phyloP scores from a whole-genome alignment of 2,888 invertebrate genomes.

The Mesorhabditis sp. region DNA sequence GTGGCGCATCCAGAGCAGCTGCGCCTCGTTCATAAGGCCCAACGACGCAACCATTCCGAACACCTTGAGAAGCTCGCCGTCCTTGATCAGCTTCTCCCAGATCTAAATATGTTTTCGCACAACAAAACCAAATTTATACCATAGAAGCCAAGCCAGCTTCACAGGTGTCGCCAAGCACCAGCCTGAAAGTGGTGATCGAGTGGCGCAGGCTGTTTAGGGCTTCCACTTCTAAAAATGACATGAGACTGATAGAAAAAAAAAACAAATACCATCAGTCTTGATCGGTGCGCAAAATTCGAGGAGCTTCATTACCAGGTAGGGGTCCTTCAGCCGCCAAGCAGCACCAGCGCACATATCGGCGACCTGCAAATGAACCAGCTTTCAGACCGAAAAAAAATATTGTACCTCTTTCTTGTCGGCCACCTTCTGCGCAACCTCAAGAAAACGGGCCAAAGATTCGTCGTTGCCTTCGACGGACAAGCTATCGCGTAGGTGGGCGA shows the following conservation, averaged over 20 bases:
- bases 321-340: neutral
- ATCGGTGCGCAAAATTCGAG: neutral
- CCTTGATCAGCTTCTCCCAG: neutral
- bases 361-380: neutral
- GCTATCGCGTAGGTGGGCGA: neutral
- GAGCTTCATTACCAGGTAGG: neutral
- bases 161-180: neutral
- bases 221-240: neutral
- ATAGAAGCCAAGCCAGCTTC: neutral
- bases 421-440: neutral
- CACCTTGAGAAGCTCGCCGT: neutral
- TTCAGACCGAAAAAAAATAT: neutral
- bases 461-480: neutral
- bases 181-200: neutral
- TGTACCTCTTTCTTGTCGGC: neutral
- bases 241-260: neutral
- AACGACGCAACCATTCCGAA: neutral
- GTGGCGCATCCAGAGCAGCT: neutral
- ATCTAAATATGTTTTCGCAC: neutral
- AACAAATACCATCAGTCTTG: neutral
- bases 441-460: neutral
- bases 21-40: neutral
- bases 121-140: neutral
- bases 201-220: neutral
- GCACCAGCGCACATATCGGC: neutral